phyloP scores from a whole-genome alignment of 2,113 vertebrate species.

The Struthidea cinerea region DNA sequence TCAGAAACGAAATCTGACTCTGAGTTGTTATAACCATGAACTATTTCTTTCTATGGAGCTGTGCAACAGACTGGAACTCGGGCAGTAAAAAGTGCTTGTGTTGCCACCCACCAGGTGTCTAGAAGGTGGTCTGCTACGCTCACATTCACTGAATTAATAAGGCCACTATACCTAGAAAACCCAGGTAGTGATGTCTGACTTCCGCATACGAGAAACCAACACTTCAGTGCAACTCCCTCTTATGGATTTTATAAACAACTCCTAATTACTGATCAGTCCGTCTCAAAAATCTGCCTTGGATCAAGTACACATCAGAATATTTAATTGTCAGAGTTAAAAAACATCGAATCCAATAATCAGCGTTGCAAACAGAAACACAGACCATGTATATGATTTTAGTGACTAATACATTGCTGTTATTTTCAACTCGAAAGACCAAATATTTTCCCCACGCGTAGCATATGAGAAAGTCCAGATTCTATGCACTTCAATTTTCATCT shows the following conservation, averaged over 20 bases:
- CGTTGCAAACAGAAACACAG: not conserved
- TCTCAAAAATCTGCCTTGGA: not conserved
- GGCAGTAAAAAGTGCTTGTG: not conserved
- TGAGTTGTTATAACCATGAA: slow-evolving; percentile 26
- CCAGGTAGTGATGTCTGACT: not conserved
- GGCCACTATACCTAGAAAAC: not conserved
- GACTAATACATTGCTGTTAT: not conserved
- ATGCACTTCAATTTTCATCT: not conserved
- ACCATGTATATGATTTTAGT: not conserved
- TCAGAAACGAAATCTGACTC: slow-evolving; percentile 2
- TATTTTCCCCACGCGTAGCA: not conserved
- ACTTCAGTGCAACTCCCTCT: not conserved
- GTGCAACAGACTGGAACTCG: slow-evolving; percentile 32
- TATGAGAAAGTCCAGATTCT: not conserved
- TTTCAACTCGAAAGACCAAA: not conserved
- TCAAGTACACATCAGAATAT: not conserved
- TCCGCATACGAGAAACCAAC: not conserved
- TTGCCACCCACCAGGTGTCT: slow-evolving; percentile 40
- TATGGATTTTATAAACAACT: not conserved
- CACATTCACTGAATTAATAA: not conserved
- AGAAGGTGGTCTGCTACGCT: not conserved
- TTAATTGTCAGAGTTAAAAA: not conserved
- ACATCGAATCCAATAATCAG: not conserved
- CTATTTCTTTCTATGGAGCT: slow-evolving; percentile 5
- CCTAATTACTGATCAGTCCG: not conserved